Percentiles rank a stretch among this genome's conserved stretches.
Conservation (phyloP, 2,888 invertebrate species). For the Drosophila stalkeri region DNA sequence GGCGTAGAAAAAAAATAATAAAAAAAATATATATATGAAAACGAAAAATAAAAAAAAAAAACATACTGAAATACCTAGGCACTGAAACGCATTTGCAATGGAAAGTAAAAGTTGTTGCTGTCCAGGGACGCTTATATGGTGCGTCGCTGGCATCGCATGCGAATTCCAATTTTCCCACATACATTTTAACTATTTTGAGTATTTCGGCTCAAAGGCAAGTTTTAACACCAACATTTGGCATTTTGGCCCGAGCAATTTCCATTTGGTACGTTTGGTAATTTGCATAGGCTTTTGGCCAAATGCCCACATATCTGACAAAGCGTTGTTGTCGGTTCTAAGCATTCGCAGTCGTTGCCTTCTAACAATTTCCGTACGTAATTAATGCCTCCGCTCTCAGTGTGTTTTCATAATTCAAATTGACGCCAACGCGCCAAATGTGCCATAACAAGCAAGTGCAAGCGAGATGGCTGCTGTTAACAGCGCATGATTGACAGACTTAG, state of each 20-base stretch:
- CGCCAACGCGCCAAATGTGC: slow-evolving; percentile 73
- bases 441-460: slow-evolving; percentile 27
- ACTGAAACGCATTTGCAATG: slow-evolving; percentile 65
- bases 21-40: slow-evolving; percentile 3
- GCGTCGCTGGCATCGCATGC: slow-evolving; percentile 62
- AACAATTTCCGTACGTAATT: slow-evolving; percentile 73
- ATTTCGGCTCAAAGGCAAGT: slow-evolving; percentile 50
- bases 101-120: slow-evolving; percentile 77
- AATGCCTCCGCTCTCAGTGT: slow-evolving; percentile 49
- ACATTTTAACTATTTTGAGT: slow-evolving; percentile 58
- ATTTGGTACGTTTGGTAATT: slow-evolving; percentile 52
- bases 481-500: slow-evolving; percentile 25
- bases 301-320: slow-evolving; percentile 52
- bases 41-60: slow-evolving; percentile 11
- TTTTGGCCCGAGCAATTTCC: slow-evolving; percentile 53
- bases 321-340: slow-evolving; percentile 58
- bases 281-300: slow-evolving; percentile 72
- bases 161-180: slow-evolving; percentile 77
- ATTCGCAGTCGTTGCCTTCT: slow-evolving; percentile 37
- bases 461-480: slow-evolving; percentile 42
- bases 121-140: slow-evolving; percentile 73
- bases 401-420: slow-evolving; percentile 66
- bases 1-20: slow-evolving; percentile 18
- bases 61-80: slow-evolving; percentile 8
- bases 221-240: slow-evolving; percentile 74